These are phyloP conservation scores for Grammomys surdaster DNA, from an alignment of 2,113 vertebrate species.

Conservation along the genomic window DNA sequence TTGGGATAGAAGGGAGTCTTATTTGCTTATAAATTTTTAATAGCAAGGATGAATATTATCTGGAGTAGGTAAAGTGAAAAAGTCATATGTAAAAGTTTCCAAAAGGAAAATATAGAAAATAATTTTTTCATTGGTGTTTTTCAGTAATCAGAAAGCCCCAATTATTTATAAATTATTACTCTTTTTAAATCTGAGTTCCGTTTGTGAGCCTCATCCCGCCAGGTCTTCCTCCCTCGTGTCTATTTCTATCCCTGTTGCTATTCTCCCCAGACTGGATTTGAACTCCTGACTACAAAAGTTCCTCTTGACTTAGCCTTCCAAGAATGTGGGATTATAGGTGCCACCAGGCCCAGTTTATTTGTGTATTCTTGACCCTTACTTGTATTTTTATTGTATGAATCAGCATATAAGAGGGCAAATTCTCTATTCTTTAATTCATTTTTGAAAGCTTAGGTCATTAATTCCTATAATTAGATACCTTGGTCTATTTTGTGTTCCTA, in stretches of 20 bases:
- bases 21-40: conserved; percentile 54
- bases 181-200: conserved; percentile 25
- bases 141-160: not conserved
- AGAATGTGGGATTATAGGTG: not conserved
- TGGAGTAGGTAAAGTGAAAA: conserved; percentile 51
- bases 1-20: not conserved
- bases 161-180: not conserved
- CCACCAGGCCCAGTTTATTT: not conserved
- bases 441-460: conserved; percentile 9
- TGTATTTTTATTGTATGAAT: not conserved
- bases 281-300: not conserved
- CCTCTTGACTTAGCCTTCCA: not conserved
- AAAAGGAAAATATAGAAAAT: conserved; percentile 14
- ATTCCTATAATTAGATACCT: not conserved
- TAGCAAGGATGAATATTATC: conserved; percentile 29
- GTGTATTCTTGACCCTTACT: not conserved
- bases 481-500: not conserved
- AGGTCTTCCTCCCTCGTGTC: not conserved
- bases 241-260: not conserved
- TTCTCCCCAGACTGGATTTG: not conserved
- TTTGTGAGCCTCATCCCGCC: not conserved
- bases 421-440: not conserved
- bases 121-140: not conserved
- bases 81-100: conserved; percentile 31
- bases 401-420: not conserved